Percentiles rank a stretch among this genome's conserved stretches.
Conservation (phyloP, 2,888 invertebrate genomes). For the Athetis lepigone region DNA sequence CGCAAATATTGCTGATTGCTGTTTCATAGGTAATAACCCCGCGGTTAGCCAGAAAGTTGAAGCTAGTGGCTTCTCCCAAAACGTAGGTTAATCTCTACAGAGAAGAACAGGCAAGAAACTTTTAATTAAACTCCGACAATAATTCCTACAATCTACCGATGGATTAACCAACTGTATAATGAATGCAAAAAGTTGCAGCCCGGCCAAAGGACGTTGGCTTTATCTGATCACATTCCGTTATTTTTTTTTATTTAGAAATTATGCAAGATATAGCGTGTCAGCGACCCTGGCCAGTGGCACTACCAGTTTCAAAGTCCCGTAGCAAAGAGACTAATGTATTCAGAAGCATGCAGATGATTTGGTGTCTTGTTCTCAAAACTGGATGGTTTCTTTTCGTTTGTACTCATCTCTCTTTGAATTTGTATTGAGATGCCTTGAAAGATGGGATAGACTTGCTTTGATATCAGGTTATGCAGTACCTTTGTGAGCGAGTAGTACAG, state of each 20-base stretch:
- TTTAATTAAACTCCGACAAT: conserved; percentile 24
- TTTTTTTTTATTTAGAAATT: conserved; percentile 54
- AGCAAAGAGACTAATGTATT: conserved; percentile 40
- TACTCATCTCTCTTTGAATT: conserved; percentile 5
- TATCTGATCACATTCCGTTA: conserved; percentile 45
- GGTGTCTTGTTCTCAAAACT: conserved; percentile 23
- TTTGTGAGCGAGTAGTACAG: conserved; percentile 8
- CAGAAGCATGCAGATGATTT: conserved; percentile 31
- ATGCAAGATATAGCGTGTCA: conserved; percentile 59
- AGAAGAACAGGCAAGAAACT: no score
- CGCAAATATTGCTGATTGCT: no score
- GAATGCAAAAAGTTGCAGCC: conserved; percentile 51
- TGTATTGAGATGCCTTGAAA: neutral
- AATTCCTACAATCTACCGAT: conserved; percentile 11
- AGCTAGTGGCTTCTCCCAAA: neutral
- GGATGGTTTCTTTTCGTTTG: conserved; percentile 24
- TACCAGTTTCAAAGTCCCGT: conserved; percentile 51
- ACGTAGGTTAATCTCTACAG: no score
- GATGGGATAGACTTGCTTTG: conserved; percentile 4
- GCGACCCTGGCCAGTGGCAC: conserved; percentile 40
- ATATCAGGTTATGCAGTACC: conserved; percentile 16
- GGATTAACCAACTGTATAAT: conserved; percentile 15
- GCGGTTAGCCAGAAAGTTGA: no score
- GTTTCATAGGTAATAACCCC: no score
- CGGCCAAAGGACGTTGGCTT: conserved; percentile 55